These are phyloP conservation scores for Tinea pellionella DNA, from an alignment of 2,888 invertebrate genomes.

Conservation along the genomic window DNA sequence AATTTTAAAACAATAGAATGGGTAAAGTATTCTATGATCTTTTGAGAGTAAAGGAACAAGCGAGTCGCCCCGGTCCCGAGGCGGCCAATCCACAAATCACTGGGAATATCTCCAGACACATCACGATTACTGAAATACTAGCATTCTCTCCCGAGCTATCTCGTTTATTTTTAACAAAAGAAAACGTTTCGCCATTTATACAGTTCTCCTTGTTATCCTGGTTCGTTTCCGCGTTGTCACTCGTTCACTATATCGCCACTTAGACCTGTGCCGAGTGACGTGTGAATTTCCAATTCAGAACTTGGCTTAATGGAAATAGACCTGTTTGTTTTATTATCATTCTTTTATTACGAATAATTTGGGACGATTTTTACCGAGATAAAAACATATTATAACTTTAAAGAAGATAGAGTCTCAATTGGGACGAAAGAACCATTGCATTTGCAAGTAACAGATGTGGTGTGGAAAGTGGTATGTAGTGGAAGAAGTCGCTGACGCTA, in stretches of 20 bases:
- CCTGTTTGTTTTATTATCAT: no score
- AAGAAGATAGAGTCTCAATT: no score
- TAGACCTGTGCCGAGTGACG: not conserved
- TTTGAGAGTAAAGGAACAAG: not conserved
- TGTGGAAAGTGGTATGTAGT: no score
- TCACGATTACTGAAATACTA: conserved; percentile 27
- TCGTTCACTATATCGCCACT: not conserved
- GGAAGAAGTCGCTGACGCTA: no score
- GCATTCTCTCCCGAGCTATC: conserved; percentile 16
- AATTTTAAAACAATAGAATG: not conserved
- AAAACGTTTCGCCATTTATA: conserved; percentile 1
- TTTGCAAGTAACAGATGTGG: no score
- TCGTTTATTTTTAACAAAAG: conserved; percentile 12
- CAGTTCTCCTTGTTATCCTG: not conserved
- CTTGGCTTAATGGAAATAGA: no score
- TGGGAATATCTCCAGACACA: conserved; percentile 30
- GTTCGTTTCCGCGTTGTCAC: conserved; percentile 5
- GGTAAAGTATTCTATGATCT: not conserved
- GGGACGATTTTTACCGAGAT: no score
- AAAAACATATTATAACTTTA: no score
- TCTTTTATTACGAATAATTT: no score
- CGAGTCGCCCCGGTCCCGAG: not conserved
- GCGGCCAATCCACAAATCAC: conserved; percentile 31
- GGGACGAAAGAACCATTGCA: no score
- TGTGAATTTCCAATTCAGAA: no score